Base-by-base conservation (phyloP, 2,797 vertebrate species). In the Micrastur ruficollis region DNA sequence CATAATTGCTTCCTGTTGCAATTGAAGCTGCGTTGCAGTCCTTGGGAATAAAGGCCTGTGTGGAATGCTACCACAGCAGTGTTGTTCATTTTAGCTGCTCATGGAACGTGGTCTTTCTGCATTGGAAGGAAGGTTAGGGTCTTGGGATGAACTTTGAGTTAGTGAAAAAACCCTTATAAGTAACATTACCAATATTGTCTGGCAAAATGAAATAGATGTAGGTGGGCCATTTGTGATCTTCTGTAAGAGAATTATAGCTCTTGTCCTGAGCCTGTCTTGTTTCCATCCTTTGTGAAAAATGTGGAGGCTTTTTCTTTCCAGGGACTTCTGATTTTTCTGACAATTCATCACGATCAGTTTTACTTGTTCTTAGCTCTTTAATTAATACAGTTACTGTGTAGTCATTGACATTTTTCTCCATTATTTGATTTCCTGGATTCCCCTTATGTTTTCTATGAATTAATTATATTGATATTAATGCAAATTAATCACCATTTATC, bases 1-100 rank as follows among this genome's bases (percentile, higher is more conserved):
- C 74, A 42, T 74, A 94, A 93, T 95, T 74, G 89, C 76, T 97
- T 97, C 86, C 85, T 93, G 42, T 56, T 82, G 90, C 65, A 92
- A n/a, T 68, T 94, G 91, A 91, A 91, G 78, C 62, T 80, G 40
- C 12, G 9, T 66, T 88, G 86, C 82, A 59, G 75, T 93, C 67
- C 68, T 58, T 63, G 20, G 6, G 52, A 61, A 32, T 87, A 32
- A 78, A 80, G 67, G 38, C 36, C 20, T 7, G 4, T 18, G 52
- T 55, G 31, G 67, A 79, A 76, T 78, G 79, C 20, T 81, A 5
- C 53, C 29, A 25, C 15, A 58, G 80, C 44, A 26, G 79, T 5
- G 17, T 10, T 52, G 46, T 85, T 96, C 32, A 1, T 18, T 7
- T 50, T 9, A 56, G 56, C 31, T 56, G 76, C 11, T 38, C 15